Percentiles rank a stretch among this genome's conserved stretches.
phyloP scores from a whole-genome alignment of 2,888 invertebrate species.

The Trimorus sp. region DNA sequence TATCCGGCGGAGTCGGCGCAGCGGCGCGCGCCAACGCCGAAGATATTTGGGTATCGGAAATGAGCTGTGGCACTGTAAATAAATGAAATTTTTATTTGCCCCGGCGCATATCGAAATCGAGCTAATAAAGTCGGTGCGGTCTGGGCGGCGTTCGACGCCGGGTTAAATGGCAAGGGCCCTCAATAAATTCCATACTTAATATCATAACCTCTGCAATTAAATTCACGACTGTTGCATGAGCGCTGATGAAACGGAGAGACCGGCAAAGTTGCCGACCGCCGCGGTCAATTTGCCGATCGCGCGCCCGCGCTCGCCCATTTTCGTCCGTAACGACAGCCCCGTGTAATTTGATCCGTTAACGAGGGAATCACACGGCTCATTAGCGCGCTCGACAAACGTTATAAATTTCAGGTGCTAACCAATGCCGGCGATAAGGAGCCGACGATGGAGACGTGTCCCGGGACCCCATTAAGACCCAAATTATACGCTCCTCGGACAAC shows the following conservation, averaged over 20 bases:
- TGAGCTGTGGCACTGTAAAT: conserved; percentile 26
- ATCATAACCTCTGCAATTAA: conserved; percentile 64
- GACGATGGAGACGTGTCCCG: conserved; percentile 38
- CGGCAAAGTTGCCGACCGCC: conserved; percentile 51
- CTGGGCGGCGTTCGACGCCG: conserved; percentile 46
- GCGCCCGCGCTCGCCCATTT: conserved; percentile 48
- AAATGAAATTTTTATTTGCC: conserved; percentile 39
- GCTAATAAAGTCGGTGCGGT: conserved; percentile 54
- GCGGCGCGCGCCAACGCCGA: not conserved
- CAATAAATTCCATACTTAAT: conserved; percentile 65
- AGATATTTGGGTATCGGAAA: conserved; percentile 30
- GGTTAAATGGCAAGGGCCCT: conserved; percentile 61
- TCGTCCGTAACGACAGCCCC: conserved; percentile 61
- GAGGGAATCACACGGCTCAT: conserved; percentile 74
- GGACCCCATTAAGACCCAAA: conserved; percentile 43
- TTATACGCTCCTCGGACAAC: conserved; percentile 25
- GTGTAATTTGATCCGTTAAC: conserved; percentile 75
- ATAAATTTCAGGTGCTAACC: conserved; percentile 59
- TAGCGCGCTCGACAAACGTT: conserved; percentile 66
- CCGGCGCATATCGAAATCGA: conserved; percentile 43
- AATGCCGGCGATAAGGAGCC: conserved; percentile 36
- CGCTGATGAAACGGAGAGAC: conserved; percentile 56
- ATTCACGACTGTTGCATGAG: conserved; percentile 61
- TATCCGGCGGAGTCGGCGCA: not conserved
- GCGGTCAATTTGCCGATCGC: conserved; percentile 65